phyloP scores from a whole-genome alignment of 2,888 invertebrate genomes.

The Thymelicus lineola region DNA sequence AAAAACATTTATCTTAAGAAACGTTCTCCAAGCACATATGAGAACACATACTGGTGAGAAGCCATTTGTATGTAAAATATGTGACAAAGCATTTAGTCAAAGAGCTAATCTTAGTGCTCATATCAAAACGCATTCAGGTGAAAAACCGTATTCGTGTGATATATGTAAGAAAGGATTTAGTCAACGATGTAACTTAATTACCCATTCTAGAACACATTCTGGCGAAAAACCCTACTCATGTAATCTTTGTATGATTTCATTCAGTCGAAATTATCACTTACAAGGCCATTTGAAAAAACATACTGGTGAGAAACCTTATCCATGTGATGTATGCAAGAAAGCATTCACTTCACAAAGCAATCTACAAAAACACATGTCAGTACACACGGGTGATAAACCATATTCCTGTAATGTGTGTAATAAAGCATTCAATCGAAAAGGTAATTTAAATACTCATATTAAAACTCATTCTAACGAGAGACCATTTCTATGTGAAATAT shows the following conservation, averaged over 20 bases:
- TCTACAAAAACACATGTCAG: neutral
- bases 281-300: neutral
- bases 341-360: neutral
- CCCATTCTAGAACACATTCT: too few species aligned
- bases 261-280: constrained; percentile 1
- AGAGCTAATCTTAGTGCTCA: constrained; percentile 4
- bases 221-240: neutral
- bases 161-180: too few species aligned
- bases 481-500: neutral
- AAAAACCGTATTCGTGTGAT: too few species aligned
- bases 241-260: neutral
- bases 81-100: constrained; percentile 1
- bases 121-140: neutral
- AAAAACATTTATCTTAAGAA: constrained; percentile 5
- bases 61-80: constrained; percentile 4
- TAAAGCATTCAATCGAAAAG: neutral
- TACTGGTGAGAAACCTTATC: neutral
- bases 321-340: neutral
- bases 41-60: constrained; percentile 3
- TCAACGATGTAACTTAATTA: too few species aligned
- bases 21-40: constrained; percentile 1
- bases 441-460: neutral
- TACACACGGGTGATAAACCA: neutral
- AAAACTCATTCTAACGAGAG: neutral
- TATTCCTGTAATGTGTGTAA: neutral